Evolutionary conservation across 2,113 vertebrate genomes (phyloP).

Genomic region (Laticauda laticaudata): DNA sequence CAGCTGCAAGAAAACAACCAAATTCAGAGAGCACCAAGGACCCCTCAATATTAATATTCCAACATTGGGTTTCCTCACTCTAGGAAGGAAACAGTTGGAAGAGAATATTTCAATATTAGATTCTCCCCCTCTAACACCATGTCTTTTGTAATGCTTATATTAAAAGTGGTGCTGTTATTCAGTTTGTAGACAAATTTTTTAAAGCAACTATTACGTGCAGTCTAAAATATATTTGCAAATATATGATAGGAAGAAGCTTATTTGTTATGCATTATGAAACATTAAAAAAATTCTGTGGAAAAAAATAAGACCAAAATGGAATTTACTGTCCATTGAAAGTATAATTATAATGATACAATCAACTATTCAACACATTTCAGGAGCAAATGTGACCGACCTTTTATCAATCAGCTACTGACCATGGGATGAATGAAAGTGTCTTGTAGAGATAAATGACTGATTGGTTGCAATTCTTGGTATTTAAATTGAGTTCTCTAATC

Average conservation of each 20-base stretch:
- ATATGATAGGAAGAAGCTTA: slow-evolving; percentile 34
- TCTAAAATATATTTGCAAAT: slow-evolving; percentile 29
- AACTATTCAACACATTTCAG: slow-evolving; percentile 85
- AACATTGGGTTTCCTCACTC: neutral
- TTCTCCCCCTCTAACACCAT: neutral
- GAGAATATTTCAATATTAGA: neutral
- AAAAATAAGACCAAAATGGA: slow-evolving; percentile 67
- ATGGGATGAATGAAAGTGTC: slow-evolving; percentile 75
- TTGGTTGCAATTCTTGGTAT: slow-evolving; percentile 81
- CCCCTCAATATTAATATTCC: neutral
- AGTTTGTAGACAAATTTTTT: neutral
- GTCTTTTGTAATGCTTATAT: slow-evolving; percentile 6
- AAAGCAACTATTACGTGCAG: neutral
- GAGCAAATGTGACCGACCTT: slow-evolving; percentile 82
- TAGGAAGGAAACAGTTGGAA: neutral
- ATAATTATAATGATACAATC: slow-evolving; percentile 80
- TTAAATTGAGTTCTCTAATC: slow-evolving; percentile 84
- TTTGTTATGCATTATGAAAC: slow-evolving; percentile 46
- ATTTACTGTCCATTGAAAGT: slow-evolving; percentile 77
- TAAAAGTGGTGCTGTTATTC: neutral
- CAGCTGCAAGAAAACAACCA: neutral
- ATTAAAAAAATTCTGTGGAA: slow-evolving; percentile 57
- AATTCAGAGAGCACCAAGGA: neutral
- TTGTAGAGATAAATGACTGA: slow-evolving; percentile 77
- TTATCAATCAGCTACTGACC: slow-evolving; percentile 82